These are phyloP conservation scores for Penaeus monodon DNA, from an alignment of 2,888 invertebrate species.

Conservation along the genomic window DNA sequence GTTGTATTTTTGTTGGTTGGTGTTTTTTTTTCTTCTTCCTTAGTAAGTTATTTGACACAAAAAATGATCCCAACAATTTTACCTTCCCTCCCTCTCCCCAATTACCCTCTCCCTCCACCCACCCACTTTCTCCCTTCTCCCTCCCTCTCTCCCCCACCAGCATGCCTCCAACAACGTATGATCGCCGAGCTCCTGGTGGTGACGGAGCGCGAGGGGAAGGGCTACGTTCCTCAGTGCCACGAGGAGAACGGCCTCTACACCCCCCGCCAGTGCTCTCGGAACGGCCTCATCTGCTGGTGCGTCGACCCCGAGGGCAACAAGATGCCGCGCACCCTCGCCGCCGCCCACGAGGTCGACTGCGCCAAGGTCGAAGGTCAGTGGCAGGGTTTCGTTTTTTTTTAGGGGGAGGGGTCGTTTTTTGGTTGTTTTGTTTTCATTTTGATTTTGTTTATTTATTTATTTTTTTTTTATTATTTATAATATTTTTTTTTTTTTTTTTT, in stretches of 20 bases:
- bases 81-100: not conserved
- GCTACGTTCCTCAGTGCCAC: conserved; percentile 86
- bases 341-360: conserved; percentile 80
- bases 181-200: conserved; percentile 82
- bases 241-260: conserved; percentile 78
- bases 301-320: conserved; percentile 84
- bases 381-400: not conserved
- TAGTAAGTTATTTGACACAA: no score
- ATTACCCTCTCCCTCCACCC: conserved; percentile 17
- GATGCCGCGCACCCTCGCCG: conserved; percentile 84
- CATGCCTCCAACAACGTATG: conserved; percentile 83
- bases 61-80: no score
- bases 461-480: no score
- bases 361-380: conserved; percentile 67
- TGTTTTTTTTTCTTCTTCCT: not conserved
- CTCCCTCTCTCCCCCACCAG: conserved; percentile 67
- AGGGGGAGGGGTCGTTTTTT: not conserved
- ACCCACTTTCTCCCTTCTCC: conserved; percentile 67
- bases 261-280: conserved; percentile 84
- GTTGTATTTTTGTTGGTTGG: not conserved
- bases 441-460: no score
- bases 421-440: no score
- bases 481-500: no score
- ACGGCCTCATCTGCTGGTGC: conserved; percentile 90
- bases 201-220: conserved; percentile 84